A percentile compares a stretch with the other conserved stretches of the same genome.
phyloP scores from a whole-genome alignment of 2,797 vertebrate species.

The Halcyon leucocephala region DNA sequence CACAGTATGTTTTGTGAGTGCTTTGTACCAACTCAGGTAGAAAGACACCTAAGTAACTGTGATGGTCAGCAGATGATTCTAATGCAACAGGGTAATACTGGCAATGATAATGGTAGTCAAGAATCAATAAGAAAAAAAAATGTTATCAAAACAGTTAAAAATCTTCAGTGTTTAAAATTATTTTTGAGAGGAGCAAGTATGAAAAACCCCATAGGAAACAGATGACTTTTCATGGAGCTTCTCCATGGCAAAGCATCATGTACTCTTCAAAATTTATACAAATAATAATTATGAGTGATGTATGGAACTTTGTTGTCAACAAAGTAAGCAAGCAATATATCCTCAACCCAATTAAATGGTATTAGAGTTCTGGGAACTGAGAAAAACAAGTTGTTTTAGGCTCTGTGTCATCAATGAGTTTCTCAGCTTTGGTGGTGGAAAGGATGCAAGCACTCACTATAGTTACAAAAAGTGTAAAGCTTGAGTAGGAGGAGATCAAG shows the following conservation, averaged over 20 bases:
- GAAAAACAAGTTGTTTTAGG: background rate
- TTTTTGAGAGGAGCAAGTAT: background rate
- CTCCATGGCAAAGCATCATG: background rate
- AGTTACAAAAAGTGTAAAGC: background rate
- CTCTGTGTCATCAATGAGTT: conserved; percentile 7
- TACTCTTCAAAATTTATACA: background rate
- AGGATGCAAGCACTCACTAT: background rate
- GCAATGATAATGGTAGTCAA: background rate
- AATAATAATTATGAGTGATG: background rate
- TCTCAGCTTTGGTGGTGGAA: background rate
- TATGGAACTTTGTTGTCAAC: background rate
- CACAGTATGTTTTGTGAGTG: background rate
- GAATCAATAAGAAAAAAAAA: background rate
- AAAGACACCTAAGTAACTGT: background rate
- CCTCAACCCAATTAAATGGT: background rate
- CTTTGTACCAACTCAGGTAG: background rate
- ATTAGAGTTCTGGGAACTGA: background rate
- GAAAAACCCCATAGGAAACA: background rate
- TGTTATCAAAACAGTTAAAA: background rate
- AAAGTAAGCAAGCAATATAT: background rate
- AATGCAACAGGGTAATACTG: background rate
- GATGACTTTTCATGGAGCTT: background rate
- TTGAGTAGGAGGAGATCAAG: background rate
- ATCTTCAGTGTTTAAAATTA: background rate
- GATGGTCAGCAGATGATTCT: background rate